Conservation (phyloP, 2,113 vertebrate genomes). For the Circaetus cinerascens region DNA sequence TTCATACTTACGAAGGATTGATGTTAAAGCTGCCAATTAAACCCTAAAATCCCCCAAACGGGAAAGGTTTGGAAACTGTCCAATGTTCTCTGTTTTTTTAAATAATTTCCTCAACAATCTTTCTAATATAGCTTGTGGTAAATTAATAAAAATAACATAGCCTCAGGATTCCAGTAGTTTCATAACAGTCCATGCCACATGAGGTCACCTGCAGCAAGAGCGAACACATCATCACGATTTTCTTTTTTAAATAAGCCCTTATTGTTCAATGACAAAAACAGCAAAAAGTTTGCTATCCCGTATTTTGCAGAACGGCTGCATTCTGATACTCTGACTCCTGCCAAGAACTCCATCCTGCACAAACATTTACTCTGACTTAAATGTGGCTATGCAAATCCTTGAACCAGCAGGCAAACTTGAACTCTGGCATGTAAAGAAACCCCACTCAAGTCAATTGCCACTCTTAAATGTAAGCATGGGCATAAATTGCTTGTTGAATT, state of each 20-base stretch:
- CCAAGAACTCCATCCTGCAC: neutral
- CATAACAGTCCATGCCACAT: fast-evolving
- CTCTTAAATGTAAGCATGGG: neutral
- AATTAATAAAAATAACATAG: neutral
- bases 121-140: neutral
- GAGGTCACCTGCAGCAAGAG: neutral
- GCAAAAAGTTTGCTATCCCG: neutral
- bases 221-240: neutral
- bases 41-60: neutral
- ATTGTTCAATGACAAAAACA: neutral
- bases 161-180: neutral
- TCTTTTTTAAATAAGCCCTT: neutral
- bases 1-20: neutral
- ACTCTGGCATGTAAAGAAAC: neutral
- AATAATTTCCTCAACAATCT: neutral
- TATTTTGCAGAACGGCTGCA: neutral
- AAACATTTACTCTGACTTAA: neutral
- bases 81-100: neutral
- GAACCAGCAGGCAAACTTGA: neutral
- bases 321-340: neutral
- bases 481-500: neutral
- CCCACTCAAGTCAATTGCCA: neutral
- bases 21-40: neutral
- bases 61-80: neutral
- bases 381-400: neutral